These are phyloP conservation scores for Myodes glareolus DNA, from an alignment of 2,113 vertebrate species.

Conservation along the genomic window DNA sequence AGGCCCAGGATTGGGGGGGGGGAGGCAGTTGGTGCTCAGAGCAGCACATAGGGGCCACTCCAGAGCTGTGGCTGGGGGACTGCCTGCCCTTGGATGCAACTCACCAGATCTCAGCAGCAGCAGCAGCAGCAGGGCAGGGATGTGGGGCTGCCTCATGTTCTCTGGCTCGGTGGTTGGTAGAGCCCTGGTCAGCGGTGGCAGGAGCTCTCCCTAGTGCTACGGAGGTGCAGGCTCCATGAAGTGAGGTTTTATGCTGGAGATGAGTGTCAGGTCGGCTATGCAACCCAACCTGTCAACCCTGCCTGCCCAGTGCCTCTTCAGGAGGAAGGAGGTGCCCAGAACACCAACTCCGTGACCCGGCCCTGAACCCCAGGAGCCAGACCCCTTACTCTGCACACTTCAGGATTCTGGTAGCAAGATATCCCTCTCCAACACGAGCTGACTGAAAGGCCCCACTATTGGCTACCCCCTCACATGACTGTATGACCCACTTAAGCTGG, in stretches of 20 bases:
- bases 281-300: constrained; percentile 64
- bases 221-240: constrained; percentile 56
- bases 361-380: constrained; percentile 60
- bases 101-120: constrained; percentile 68
- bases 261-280: constrained; percentile 71
- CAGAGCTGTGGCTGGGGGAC: no score
- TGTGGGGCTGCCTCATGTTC: constrained; percentile 47
- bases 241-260: constrained; percentile 75
- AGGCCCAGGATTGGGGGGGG: neutral
- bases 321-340: constrained; percentile 61
- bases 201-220: neutral
- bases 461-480: neutral
- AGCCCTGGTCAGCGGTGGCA: neutral
- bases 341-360: constrained; percentile 57
- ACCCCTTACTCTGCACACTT: neutral
- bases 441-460: neutral
- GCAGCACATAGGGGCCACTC: neutral
- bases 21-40: neutral
- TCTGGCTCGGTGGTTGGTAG: neutral
- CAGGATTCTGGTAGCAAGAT: neutral
- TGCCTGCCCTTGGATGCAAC: neutral
- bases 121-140: constrained; percentile 13
- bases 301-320: constrained; percentile 48
- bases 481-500: no score
- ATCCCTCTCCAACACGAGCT: neutral